phyloP scores from a whole-genome alignment of 2,113 vertebrate genomes.

The Bos taurus region ARS-UCD2.0 NC_037348.1:37096501-37097000 shows the following conservation, averaged over 20 bases:
- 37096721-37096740: background rate
- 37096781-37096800: background rate
- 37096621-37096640: background rate
- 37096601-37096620: background rate
- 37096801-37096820: background rate
- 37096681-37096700: background rate
- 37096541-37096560: background rate
- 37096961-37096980: background rate
- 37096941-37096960: background rate
- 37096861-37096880: background rate
- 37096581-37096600: background rate
- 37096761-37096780: background rate
- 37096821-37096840: background rate
- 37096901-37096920: background rate
- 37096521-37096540: background rate
- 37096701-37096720: background rate
- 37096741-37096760: background rate
- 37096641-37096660: background rate
- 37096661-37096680: background rate
- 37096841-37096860: background rate
- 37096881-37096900: background rate
- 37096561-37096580: background rate
- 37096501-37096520: background rate
- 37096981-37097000: background rate
- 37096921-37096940: background rate